Evolutionary conservation across 2,888 invertebrate genomes (phyloP).

Genomic region (Thalpophila matura): DNA sequence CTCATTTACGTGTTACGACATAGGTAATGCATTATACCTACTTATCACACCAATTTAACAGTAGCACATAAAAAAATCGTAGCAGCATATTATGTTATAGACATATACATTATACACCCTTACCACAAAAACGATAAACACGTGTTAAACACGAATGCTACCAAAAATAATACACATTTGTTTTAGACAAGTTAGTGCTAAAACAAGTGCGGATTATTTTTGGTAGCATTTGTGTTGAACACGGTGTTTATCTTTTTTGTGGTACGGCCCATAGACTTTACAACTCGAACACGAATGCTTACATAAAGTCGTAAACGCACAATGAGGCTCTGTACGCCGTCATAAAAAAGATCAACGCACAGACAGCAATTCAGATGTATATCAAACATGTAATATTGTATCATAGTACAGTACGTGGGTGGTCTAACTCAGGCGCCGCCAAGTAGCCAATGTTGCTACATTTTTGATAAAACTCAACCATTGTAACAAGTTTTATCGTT

Average conservation of each 20-base stretch:
- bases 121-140: no score
- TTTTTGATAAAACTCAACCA: constrained; percentile 29
- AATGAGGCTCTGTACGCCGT: constrained; percentile 44
- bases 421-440: constrained; percentile 45
- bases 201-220: no score
- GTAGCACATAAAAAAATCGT: constrained; percentile 38
- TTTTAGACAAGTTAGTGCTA: no score
- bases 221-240: no score
- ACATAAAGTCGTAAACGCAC: constrained; percentile 53
- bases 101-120: no score
- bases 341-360: constrained; percentile 58
- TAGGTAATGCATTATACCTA: neutral
- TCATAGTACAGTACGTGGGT: constrained; percentile 53
- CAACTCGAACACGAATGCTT: constrained; percentile 53
- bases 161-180: no score
- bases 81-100: constrained; percentile 52
- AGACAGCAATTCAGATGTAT: constrained; percentile 55
- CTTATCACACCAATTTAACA: constrained; percentile 21
- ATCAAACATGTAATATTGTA: constrained; percentile 42
- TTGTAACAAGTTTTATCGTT: constrained; percentile 21
- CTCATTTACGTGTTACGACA: constrained; percentile 23
- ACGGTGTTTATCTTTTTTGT: no score
- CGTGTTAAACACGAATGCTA: no score
- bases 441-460: constrained; percentile 31
- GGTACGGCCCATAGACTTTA: no score